Conservation (phyloP, 2,797 vertebrate genomes). For the Smutsia temminckii region DNA sequence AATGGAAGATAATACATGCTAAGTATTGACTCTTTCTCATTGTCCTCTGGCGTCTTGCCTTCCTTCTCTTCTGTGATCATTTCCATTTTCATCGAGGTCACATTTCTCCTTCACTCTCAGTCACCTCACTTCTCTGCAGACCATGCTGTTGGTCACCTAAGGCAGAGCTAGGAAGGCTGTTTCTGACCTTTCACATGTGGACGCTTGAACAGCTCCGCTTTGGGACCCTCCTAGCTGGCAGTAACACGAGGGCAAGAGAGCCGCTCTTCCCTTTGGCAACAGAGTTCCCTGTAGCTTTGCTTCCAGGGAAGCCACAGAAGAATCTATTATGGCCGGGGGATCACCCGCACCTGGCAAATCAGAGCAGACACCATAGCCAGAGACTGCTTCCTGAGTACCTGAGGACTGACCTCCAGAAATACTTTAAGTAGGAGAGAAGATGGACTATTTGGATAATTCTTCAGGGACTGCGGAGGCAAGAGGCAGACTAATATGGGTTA, state of each 20-base stretch:
- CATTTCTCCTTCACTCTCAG: background rate
- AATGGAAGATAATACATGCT: background rate
- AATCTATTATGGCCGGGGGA: background rate
- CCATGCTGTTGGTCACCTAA: background rate
- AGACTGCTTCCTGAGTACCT: background rate
- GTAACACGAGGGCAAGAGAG: background rate
- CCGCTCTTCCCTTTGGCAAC: background rate
- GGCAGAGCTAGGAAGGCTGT: background rate
- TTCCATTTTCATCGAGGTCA: background rate
- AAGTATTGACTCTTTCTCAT: background rate
- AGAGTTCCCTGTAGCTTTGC: background rate
- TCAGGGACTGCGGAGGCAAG: background rate
- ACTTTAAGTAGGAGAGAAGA: background rate
- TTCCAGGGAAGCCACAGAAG: background rate
- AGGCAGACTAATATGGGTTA: background rate
- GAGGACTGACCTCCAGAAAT: background rate
- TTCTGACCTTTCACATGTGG: background rate
- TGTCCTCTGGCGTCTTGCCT: background rate
- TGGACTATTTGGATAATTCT: background rate
- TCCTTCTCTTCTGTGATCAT: background rate
- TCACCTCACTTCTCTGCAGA: background rate
- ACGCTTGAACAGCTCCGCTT: background rate
- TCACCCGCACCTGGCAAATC: background rate
- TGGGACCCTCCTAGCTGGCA: background rate
- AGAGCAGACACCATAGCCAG: background rate